Percentiles rank a stretch among this genome's conserved stretches.
Evolutionary conservation across 1,140 invertebrate species (phyloP).

Genomic region (Mactra quadrangularis): DNA sequence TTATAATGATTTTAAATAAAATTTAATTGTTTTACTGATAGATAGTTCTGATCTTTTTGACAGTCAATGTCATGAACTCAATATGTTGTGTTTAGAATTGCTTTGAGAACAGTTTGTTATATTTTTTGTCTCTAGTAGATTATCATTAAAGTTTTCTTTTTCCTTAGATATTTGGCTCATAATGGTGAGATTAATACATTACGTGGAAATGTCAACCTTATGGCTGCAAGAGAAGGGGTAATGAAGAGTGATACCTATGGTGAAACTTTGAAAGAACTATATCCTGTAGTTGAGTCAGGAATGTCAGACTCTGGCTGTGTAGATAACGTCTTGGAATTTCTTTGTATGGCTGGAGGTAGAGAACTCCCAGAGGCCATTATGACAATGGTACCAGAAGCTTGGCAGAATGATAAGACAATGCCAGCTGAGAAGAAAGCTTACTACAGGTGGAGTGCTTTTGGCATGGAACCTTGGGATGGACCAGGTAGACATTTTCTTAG

Average conservation of each 20-base stretch:
- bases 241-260: slow-evolving; percentile 95
- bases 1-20: too few species aligned
- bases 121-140: too few species aligned
- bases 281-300: slow-evolving; percentile 99
- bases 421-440: slow-evolving; percentile 95
- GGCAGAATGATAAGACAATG: slow-evolving; percentile 98
- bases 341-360: slow-evolving; percentile 92
- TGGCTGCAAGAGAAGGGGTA: slow-evolving; percentile 99
- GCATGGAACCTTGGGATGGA: slow-evolving; percentile 99
- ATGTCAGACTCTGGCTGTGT: slow-evolving; percentile 98
- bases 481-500: slow-evolving; percentile 81
- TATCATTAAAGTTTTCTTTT: too few species aligned
- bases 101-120: too few species aligned
- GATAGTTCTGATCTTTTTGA: too few species aligned
- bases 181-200: slow-evolving; percentile 99
- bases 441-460: slow-evolving; percentile 98
- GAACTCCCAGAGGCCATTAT: slow-evolving; percentile 91
- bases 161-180: slow-evolving; percentile 95
- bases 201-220: slow-evolving; percentile 98
- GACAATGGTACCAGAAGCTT: slow-evolving; percentile 99
- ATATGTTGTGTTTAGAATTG: too few species aligned
- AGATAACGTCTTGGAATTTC: slow-evolving; percentile 99
- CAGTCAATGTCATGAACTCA: too few species aligned
- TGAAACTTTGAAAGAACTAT: slow-evolving; percentile 92
- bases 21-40: too few species aligned